phyloP scores from a whole-genome alignment of 2,888 invertebrate genomes.

The Ochropleura leucogaster region DNA sequence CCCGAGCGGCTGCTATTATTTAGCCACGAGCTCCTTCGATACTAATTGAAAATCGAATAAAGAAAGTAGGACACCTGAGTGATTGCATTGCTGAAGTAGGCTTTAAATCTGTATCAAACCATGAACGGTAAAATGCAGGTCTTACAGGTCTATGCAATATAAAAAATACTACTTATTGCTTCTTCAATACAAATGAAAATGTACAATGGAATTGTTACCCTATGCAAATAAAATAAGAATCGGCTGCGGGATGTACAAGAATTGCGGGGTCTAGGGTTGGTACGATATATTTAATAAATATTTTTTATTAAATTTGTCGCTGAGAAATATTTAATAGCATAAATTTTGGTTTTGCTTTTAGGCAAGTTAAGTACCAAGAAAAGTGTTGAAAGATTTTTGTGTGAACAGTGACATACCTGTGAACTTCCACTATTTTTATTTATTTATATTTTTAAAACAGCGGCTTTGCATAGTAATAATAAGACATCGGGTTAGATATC shows the following conservation, averaged over 20 bases:
- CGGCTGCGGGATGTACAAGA: slow-evolving; percentile 3
- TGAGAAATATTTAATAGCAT: no score
- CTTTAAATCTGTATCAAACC: neutral
- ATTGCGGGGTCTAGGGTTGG: slow-evolving; percentile 27
- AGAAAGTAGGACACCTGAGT: neutral
- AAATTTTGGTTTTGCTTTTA: no score
- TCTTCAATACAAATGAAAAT: slow-evolving; percentile 35
- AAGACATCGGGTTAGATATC: no score
- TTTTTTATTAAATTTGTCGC: neutral
- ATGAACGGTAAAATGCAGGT: neutral
- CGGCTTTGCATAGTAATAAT: no score
- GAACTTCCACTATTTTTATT: no score
- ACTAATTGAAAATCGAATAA: slow-evolving; percentile 5
- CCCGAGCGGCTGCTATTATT: no score
- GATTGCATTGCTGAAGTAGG: no score
- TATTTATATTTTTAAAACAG: no score
- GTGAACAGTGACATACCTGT: no score
- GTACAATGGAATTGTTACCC: slow-evolving; percentile 13
- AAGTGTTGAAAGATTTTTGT: no score
- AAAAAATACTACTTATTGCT: slow-evolving; percentile 33
- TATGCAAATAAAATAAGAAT: slow-evolving; percentile 51
- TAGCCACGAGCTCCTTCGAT: no score
- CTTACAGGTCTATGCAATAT: neutral
- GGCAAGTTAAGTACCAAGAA: no score
- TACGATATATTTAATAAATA: neutral